Conservation (phyloP, 1,140 invertebrate species). For the Mercenaria mercenaria region DNA sequence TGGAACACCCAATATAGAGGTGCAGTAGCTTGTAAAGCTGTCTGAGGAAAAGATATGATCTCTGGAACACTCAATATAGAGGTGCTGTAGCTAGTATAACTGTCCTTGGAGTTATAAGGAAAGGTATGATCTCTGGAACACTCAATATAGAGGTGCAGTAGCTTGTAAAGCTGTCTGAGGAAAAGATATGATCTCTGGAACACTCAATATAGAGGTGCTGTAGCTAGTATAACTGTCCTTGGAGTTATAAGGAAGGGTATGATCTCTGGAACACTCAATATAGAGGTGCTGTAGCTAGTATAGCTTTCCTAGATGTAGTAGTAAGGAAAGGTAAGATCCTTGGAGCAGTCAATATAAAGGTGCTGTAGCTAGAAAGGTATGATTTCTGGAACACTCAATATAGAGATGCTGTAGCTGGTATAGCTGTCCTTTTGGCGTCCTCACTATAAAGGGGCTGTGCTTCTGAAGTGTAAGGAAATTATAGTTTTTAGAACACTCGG, state of each 20-base stretch:
- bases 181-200: conserved; percentile 95
- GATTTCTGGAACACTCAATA: conserved; percentile 98
- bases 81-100: conserved; percentile 93
- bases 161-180: conserved; percentile 89
- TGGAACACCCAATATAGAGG: conserved; percentile 97
- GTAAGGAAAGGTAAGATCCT: conserved; percentile 90
- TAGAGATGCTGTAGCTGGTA: conserved; percentile 93
- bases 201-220: conserved; percentile 94
- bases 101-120: conserved; percentile 83
- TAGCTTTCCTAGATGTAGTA: conserved; percentile 87
- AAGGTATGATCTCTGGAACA: conserved; percentile 96
- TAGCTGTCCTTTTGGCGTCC: conserved; percentile 93
- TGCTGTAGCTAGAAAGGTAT: conserved; percentile 92
- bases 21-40: conserved; percentile 91
- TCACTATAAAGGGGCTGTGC: conserved; percentile 93
- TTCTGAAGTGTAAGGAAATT: conserved; percentile 86
- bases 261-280: conserved; percentile 98
- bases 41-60: conserved; percentile 88
- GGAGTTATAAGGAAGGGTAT: conserved; percentile 88
- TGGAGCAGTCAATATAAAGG: conserved; percentile 97
- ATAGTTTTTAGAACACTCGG: conserved; percentile 97
- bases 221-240: conserved; percentile 90
- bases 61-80: conserved; percentile 96
- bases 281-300: conserved; percentile 93
- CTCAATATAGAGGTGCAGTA: conserved; percentile 94